A percentile compares a stretch with the other conserved stretches of the same genome.
Evolutionary conservation across 2,797 vertebrate genomes (phyloP).

Genomic region (Muscicapa striata): DNA sequence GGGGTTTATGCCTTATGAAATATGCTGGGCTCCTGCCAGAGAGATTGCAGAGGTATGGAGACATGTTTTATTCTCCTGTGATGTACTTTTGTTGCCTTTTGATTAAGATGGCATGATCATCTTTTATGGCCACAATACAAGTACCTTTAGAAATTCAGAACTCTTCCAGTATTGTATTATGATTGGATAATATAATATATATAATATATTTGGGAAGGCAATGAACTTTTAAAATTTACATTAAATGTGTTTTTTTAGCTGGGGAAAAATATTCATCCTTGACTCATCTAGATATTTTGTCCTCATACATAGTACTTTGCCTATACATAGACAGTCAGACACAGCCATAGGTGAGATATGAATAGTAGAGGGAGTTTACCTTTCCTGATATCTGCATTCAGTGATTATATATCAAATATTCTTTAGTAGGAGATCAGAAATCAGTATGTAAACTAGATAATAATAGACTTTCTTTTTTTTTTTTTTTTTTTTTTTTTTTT

Average conservation of each 20-base stretch:
- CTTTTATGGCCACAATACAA: not conserved
- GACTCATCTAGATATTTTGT: not conserved
- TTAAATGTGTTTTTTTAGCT: not conserved
- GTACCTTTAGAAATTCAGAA: not conserved
- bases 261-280: not conserved
- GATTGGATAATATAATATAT: not conserved
- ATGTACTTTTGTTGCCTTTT: not conserved
- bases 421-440: not conserved
- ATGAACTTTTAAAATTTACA: not conserved
- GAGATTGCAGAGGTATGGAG: not conserved
- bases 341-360: not conserved
- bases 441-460: not conserved
- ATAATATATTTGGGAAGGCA: not conserved
- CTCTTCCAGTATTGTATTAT: not conserved
- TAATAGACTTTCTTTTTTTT: not conserved
- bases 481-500: not conserved
- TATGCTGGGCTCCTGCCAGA: not conserved
- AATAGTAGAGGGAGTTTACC: not conserved
- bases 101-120: not conserved
- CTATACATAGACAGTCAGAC: not conserved
- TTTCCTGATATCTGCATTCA: not conserved
- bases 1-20: not conserved
- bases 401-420: not conserved
- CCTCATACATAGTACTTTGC: accelerated
- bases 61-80: not conserved